These are phyloP conservation scores for Gibbula magus DNA, from an alignment of 2,888 invertebrate genomes.

Conservation along the genomic window DNA sequence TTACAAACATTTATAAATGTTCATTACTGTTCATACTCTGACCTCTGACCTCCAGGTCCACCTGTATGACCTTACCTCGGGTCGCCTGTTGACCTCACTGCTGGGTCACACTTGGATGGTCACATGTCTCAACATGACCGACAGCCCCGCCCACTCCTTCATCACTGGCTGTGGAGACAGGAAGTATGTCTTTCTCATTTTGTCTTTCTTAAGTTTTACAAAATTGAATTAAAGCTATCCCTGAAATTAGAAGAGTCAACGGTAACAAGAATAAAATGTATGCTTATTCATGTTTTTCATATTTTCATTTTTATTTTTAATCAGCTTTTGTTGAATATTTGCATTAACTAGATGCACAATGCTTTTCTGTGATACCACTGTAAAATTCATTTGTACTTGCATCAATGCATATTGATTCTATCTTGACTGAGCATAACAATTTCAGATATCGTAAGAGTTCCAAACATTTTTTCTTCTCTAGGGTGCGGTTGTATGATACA, in stretches of 20 bases:
- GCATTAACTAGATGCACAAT: no score
- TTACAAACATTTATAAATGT: no score
- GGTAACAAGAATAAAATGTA: no score
- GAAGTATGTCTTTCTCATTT: constrained; percentile 51
- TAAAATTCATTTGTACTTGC: no score
- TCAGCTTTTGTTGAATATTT: no score
- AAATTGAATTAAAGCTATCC: not conserved
- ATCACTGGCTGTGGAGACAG: constrained; percentile 67
- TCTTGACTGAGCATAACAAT: no score
- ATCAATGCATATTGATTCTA: no score
- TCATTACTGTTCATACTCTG: not conserved
- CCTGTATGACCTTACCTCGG: constrained; percentile 58
- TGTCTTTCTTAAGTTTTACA: not conserved
- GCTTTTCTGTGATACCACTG: no score
- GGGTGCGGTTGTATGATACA: constrained; percentile 67
- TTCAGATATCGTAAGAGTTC: no score
- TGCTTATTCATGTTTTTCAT: no score
- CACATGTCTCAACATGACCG: constrained; percentile 58
- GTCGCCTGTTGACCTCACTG: constrained; percentile 48
- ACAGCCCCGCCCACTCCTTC: constrained; percentile 54
- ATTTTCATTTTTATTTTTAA: no score
- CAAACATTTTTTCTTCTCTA: constrained; percentile 36
- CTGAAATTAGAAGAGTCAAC: not conserved
- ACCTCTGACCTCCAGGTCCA: constrained; percentile 56
- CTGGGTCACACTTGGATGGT: constrained; percentile 61